These are phyloP conservation scores for Dunckerocampus dactyliophorus DNA, from an alignment of 2,113 vertebrate species.

Conservation along the genomic window DNA sequence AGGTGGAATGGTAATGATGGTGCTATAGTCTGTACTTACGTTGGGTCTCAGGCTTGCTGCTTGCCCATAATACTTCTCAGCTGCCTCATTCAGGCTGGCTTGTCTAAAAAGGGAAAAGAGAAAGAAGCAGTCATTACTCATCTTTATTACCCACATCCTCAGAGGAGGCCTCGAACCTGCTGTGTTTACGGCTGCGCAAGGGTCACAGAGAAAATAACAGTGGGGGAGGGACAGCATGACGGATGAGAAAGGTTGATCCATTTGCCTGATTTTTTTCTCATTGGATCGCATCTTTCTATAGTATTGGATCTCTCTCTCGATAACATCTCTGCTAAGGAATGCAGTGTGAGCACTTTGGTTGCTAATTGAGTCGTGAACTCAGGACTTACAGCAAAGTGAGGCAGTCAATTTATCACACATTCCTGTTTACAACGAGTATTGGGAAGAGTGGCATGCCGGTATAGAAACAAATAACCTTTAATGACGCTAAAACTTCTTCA, in stretches of 20 bases:
- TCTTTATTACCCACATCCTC: slow-evolving; percentile 59
- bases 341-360: slow-evolving; percentile 30
- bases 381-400: slow-evolving; percentile 25
- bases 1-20: slow-evolving; percentile 33
- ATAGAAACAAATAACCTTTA: slow-evolving; percentile 11
- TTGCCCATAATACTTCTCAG: slow-evolving; percentile 90
- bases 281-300: slow-evolving; percentile 25
- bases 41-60: slow-evolving; percentile 89
- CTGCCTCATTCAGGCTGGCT: slow-evolving; percentile 94
- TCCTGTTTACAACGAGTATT: background rate
- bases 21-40: slow-evolving; percentile 79
- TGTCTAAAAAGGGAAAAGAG: slow-evolving; percentile 78
- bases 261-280: slow-evolving; percentile 1
- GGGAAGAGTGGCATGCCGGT: background rate
- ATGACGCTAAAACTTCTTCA: slow-evolving; percentile 12
- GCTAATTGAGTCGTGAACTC: slow-evolving; percentile 41
- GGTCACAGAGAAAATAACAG: slow-evolving; percentile 58
- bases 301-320: background rate
- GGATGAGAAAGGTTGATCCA: slow-evolving; percentile 28
- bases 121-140: slow-evolving; percentile 55
- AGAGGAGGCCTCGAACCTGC: slow-evolving; percentile 54
- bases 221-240: slow-evolving; percentile 21
- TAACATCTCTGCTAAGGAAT: slow-evolving; percentile 30
- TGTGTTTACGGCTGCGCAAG: slow-evolving; percentile 46
- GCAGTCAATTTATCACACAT: background rate